phyloP scores from a whole-genome alignment of 2,888 invertebrate genomes.

The Leptopilina drosophilae region DNA sequence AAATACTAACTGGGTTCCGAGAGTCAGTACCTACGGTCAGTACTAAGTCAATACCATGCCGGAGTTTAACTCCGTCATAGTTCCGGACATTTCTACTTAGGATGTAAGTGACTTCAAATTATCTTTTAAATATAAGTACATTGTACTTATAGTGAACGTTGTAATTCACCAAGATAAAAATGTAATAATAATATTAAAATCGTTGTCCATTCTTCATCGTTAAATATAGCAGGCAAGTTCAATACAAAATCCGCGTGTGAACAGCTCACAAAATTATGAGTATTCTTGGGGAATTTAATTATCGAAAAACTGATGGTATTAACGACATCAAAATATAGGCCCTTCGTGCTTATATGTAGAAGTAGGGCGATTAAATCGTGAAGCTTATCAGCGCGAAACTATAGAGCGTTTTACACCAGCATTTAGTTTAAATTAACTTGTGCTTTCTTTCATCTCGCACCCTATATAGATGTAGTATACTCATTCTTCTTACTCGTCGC shows the following conservation, averaged over 20 bases:
- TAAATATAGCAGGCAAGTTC: background rate
- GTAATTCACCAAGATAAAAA: no score
- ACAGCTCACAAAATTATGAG: background rate
- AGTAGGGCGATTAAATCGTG: slow-evolving; percentile 45
- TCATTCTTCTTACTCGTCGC: no score
- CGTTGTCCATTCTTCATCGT: background rate
- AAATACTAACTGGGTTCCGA: no score
- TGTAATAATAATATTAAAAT: background rate
- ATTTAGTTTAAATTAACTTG: slow-evolving; percentile 49
- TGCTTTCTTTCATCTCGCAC: slow-evolving; percentile 38
- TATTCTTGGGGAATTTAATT: slow-evolving; percentile 47
- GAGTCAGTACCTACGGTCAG: no score
- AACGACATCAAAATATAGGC: slow-evolving; percentile 46
- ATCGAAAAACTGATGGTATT: slow-evolving; percentile 46
- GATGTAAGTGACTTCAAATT: no score
- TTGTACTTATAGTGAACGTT: no score
- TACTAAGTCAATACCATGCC: no score
- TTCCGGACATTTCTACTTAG: no score
- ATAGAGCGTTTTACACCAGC: slow-evolving; percentile 42
- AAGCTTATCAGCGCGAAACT: slow-evolving; percentile 46
- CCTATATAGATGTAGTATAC: slow-evolving; percentile 29
- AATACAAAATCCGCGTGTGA: background rate
- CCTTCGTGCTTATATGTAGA: slow-evolving; percentile 20
- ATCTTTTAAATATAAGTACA: no score
- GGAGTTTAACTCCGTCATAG: no score